Conservation (phyloP, 53 echinoderm and acorn worm species). For the Luidia sarsii region DNA sequence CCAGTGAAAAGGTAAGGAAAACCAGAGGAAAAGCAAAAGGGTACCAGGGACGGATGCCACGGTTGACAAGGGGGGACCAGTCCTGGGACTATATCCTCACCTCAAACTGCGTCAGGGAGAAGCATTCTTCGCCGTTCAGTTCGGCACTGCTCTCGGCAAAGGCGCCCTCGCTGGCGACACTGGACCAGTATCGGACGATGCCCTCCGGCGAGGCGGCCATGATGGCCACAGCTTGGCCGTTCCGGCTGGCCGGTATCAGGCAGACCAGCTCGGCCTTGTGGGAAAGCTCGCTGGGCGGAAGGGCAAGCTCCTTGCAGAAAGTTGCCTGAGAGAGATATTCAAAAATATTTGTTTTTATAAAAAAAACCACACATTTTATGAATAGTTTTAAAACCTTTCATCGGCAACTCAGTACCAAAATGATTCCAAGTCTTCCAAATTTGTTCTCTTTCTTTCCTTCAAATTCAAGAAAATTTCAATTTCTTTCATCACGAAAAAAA, state of each 20-base stretch:
- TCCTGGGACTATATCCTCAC: too few species aligned
- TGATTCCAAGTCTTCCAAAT: too few species aligned
- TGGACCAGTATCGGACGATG: constrained; percentile 93
- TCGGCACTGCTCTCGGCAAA: constrained; percentile 88
- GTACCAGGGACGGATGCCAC: too few species aligned
- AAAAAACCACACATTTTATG: too few species aligned
- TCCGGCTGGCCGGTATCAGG: constrained; percentile 73
- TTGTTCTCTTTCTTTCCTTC: too few species aligned
- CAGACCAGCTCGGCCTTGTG: constrained; percentile 88
- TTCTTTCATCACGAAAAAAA: too few species aligned
- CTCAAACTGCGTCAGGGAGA: constrained; percentile 87
- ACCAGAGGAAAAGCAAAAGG: too few species aligned
- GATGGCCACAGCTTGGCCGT: constrained; percentile 68
- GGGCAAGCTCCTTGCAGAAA: constrained; percentile 80
- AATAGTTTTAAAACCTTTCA: too few species aligned
- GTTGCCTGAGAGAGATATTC: constrained; percentile 57
- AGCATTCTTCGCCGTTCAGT: constrained; percentile 91
- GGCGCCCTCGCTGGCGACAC: constrained; percentile 81
- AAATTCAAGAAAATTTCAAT: too few species aligned
- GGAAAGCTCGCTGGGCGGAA: constrained; percentile 93
- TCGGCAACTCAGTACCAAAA: too few species aligned
- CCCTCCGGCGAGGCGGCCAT: constrained; percentile 96
- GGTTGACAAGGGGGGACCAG: neutral
- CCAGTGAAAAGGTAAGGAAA: too few species aligned
- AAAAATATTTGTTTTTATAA: neutral